Percentiles rank a stretch among this genome's conserved stretches.
phyloP scores from a whole-genome alignment of 2,797 vertebrate genomes.

The Pipistrellus kuhlii region DNA sequence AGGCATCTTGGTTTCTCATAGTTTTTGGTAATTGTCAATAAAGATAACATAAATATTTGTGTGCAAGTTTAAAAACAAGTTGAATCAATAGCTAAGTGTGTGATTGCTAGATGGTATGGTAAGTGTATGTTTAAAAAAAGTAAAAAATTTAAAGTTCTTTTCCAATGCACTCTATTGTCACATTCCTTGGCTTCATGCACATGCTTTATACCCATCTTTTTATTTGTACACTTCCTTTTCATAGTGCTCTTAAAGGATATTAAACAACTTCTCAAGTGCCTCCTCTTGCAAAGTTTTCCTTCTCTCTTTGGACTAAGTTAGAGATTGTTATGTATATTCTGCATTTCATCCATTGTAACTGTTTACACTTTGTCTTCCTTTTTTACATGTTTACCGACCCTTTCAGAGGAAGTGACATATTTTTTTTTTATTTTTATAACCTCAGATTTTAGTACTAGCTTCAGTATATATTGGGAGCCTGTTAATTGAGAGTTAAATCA shows the following conservation, averaged over 20 bases:
- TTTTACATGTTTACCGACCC: not conserved
- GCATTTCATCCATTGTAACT: not conserved
- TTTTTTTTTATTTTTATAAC: constrained; percentile 10
- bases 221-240: not conserved
- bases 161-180: not conserved
- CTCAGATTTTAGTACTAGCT: not conserved
- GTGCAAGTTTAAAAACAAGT: not conserved
- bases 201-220: not conserved
- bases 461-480: not conserved
- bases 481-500: not conserved
- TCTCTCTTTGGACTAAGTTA: not conserved
- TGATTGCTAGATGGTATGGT: not conserved
- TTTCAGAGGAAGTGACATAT: not conserved
- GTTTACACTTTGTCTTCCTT: not conserved
- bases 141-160: not conserved
- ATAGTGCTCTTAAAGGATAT: not conserved
- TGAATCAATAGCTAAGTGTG: not conserved
- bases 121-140: not conserved
- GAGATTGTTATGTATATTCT: not conserved
- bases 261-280: not conserved
- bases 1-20: not conserved
- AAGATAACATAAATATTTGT: not conserved
- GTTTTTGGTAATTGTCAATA: not conserved
- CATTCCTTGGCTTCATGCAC: not conserved
- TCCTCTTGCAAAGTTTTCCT: not conserved